Percentiles rank a stretch among this genome's conserved stretches.
Evolutionary conservation across 2,888 invertebrate species (phyloP).

Genomic region (Bruchidius siliquastri): DNA sequence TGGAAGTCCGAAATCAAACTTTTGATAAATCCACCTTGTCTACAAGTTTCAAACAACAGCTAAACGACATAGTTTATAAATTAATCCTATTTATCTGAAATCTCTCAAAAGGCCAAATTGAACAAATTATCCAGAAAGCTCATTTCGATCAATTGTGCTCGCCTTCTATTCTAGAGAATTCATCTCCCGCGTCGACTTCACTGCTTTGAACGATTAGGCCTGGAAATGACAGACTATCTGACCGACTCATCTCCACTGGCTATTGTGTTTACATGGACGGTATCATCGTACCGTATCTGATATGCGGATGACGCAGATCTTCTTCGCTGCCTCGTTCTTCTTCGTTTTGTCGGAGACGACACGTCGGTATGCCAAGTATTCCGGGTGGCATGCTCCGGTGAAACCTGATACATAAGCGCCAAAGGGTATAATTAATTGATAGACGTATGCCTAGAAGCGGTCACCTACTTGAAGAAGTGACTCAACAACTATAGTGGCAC

Average conservation of each 20-base stretch:
- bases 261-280: slow-evolving; percentile 30
- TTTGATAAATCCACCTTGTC: too few species aligned
- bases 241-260: slow-evolving; percentile 23
- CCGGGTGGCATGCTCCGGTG: neutral
- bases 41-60: too few species aligned
- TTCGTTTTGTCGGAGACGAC: neutral
- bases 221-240: slow-evolving; percentile 16
- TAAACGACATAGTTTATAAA: too few species aligned
- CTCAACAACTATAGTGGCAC: too few species aligned
- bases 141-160: too few species aligned
- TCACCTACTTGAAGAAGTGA: too few species aligned
- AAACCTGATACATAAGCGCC: neutral
- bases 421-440: neutral
- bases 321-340: neutral
- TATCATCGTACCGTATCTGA: slow-evolving; percentile 25
- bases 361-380: neutral
- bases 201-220: neutral
- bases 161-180: too few species aligned
- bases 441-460: neutral
- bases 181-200: neutral
- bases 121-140: too few species aligned
- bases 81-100: too few species aligned
- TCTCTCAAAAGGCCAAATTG: too few species aligned
- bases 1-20: too few species aligned
- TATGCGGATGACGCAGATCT: slow-evolving; percentile 3